Evolutionary conservation across 2,888 invertebrate species (phyloP).

Genomic region (Phyto melanocephala): DNA sequence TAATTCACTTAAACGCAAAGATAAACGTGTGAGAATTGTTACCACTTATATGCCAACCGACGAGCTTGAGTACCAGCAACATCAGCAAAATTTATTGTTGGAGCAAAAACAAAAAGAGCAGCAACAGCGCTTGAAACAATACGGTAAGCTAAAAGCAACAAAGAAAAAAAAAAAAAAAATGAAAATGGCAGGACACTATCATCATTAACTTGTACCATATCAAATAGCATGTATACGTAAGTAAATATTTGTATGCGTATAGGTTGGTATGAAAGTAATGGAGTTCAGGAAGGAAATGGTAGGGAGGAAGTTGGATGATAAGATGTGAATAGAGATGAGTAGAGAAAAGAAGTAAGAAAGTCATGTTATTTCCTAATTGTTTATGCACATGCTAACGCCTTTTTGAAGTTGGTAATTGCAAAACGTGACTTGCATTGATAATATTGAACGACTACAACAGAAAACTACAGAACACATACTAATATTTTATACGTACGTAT

Average conservation of each 20-base stretch:
- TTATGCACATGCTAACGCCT: constrained; percentile 61
- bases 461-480: background rate
- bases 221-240: background rate
- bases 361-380: constrained; percentile 55
- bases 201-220: background rate
- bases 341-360: constrained; percentile 1
- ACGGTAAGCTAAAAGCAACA: constrained; percentile 49
- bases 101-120: constrained; percentile 46
- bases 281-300: background rate
- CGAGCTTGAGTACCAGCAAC: constrained; percentile 57
- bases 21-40: constrained; percentile 78
- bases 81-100: constrained; percentile 32
- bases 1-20: constrained; percentile 76
- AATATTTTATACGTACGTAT: background rate
- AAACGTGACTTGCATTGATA: constrained; percentile 70
- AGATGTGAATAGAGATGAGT: background rate
- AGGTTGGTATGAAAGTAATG: background rate
- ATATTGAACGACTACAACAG: constrained; percentile 8
- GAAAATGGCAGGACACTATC: background rate
- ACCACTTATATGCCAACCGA: constrained; percentile 72
- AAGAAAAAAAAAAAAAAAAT: background rate
- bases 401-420: constrained; percentile 68
- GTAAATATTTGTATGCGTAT: background rate
- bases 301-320: background rate
- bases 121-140: constrained; percentile 46